phyloP scores from a whole-genome alignment of 2,797 vertebrate genomes.

The Gymnothorax reevesii region DNA sequence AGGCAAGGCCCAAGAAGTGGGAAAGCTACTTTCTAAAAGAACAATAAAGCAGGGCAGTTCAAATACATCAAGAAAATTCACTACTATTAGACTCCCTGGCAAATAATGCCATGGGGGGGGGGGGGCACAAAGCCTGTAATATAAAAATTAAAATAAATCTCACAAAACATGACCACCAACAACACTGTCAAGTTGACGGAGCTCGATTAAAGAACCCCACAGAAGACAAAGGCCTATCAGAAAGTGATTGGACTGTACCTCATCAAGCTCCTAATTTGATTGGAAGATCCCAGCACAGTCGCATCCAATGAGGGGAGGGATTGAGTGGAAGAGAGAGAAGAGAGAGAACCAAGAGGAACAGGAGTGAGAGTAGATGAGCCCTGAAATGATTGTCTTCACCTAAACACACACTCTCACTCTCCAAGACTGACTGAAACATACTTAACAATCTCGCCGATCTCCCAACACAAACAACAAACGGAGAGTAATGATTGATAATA shows the following conservation, averaged over 20 bases:
- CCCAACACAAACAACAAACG: background rate
- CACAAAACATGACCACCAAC: background rate
- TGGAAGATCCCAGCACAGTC: slow-evolving; percentile 78
- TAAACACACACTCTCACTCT: slow-evolving; percentile 20
- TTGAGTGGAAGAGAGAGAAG: slow-evolving; percentile 46
- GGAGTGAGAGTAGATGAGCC: slow-evolving; percentile 69
- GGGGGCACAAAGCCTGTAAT: too few species aligned
- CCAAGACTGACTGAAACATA: slow-evolving; percentile 19
- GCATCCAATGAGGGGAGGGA: slow-evolving; percentile 73
- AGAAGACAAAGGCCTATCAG: background rate
- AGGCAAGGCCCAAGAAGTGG: background rate
- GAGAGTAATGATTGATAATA: background rate
- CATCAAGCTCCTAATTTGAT: slow-evolving; percentile 94
- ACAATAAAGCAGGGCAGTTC: background rate
- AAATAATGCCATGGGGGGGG: background rate
- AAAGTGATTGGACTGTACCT: slow-evolving; percentile 80
- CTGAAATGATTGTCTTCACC: slow-evolving; percentile 43
- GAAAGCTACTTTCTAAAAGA: background rate
- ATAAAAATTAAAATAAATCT: background rate
- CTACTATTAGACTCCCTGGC: background rate
- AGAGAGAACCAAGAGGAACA: slow-evolving; percentile 65
- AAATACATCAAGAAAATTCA: background rate
- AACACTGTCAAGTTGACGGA: background rate
- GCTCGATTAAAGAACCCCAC: background rate
- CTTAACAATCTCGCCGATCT: background rate